Conservation (phyloP, 2,888 invertebrate species). For the Strigamia transsilvanica region DNA sequence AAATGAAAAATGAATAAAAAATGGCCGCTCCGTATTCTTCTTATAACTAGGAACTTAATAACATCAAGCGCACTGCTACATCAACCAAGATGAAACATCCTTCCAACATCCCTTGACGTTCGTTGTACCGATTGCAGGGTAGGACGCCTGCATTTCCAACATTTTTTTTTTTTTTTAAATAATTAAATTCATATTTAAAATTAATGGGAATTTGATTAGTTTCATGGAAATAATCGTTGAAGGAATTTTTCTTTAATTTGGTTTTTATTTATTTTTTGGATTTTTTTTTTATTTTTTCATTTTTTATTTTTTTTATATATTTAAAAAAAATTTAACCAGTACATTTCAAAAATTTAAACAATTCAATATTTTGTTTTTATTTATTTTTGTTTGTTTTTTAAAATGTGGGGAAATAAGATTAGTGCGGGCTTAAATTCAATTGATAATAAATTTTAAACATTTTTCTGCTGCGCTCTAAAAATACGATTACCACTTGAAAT, state of each 20-base stretch:
- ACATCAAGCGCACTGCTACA: slow-evolving; percentile 5
- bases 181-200: background rate
- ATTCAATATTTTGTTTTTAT: no score
- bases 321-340: background rate
- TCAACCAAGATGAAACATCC: slow-evolving; percentile 14
- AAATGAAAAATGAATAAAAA: slow-evolving; percentile 24
- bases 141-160: slow-evolving; percentile 36
- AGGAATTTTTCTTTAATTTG: background rate
- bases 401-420: no score
- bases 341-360: no score
- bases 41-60: slow-evolving; percentile 23
- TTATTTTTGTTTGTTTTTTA: background rate
- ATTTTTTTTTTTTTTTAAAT: background rate
- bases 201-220: no score
- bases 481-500: slow-evolving; percentile 20
- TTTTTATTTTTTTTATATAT: background rate
- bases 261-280: background rate
- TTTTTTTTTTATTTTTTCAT: background rate
- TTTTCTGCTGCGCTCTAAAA: background rate
- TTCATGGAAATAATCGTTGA: no score
- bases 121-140: slow-evolving; percentile 34
- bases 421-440: no score
- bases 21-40: slow-evolving; percentile 17
- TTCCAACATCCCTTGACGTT: slow-evolving; percentile 42
- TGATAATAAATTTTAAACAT: no score